These are phyloP conservation scores for Halocynthia aurantium DNA, from an alignment of 23 tunicate species.

Conservation along the genomic window DNA sequence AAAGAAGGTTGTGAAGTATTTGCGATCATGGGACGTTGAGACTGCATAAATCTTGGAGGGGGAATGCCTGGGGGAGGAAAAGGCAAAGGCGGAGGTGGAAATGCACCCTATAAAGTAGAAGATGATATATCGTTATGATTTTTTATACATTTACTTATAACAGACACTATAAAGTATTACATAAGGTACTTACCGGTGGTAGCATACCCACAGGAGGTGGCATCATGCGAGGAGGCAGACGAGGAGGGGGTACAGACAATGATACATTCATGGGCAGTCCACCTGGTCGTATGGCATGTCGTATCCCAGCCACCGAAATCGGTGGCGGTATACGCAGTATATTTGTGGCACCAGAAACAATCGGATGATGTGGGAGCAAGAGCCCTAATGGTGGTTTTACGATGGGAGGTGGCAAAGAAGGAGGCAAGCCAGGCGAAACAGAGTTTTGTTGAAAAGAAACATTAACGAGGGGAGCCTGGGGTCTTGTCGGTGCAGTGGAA, in stretches of 20 bases:
- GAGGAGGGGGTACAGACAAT: slow-evolving; percentile 21
- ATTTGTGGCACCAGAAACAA: neutral
- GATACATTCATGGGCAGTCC: slow-evolving; percentile 24
- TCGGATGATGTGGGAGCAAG: neutral
- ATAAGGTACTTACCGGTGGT: slow-evolving; percentile 17
- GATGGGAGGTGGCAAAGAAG: too few species aligned
- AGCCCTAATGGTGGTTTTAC: too few species aligned
- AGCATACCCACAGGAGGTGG: slow-evolving; percentile 25
- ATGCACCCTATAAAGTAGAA: slow-evolving; percentile 1
- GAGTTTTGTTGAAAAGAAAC: too few species aligned
- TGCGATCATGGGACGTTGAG: neutral
- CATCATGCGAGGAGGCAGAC: slow-evolving; percentile 16
- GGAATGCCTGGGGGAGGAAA: slow-evolving; percentile 38
- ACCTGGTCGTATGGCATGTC: slow-evolving; percentile 11
- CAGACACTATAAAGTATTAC: neutral
- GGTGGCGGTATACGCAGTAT: slow-evolving; percentile 3
- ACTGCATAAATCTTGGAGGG: slow-evolving; percentile 10
- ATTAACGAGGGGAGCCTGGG: too few species aligned
- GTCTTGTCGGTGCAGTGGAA: too few species aligned
- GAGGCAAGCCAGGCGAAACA: too few species aligned
- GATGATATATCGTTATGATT: neutral
- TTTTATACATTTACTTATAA: neutral
- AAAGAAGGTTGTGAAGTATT: neutral
- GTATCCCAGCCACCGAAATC: neutral
- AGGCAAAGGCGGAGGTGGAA: slow-evolving; percentile 3